A percentile compares a stretch with the other conserved stretches of the same genome.
Conservation (phyloP, 2,888 invertebrate species). For the Nectonema munidae region DNA sequence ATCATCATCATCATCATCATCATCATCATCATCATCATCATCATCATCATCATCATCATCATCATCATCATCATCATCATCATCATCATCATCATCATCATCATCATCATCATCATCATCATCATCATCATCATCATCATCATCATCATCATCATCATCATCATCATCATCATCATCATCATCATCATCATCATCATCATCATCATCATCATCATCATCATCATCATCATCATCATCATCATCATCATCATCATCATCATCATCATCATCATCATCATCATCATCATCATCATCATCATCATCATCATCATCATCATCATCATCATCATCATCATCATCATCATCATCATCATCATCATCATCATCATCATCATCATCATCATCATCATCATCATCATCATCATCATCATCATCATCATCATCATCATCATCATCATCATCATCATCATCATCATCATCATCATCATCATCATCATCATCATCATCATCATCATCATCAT, state of each 20-base stretch:
- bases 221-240: constrained; percentile 17
- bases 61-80: constrained; percentile 12
- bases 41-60: constrained; percentile 16
- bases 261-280: constrained; percentile 13
- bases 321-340: constrained; percentile 15
- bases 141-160: too few relatives aligned
- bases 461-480: constrained; percentile 16
- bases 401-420: constrained; percentile 17
- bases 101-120: constrained; percentile 19
- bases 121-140: constrained; percentile 17
- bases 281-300: constrained; percentile 11
- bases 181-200: constrained; percentile 16
- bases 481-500: constrained; percentile 16
- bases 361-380: constrained; percentile 17
- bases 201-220: constrained; percentile 16
- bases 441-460: constrained; percentile 16
- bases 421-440: constrained; percentile 17
- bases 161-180: constrained; percentile 16
- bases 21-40: constrained; percentile 16
- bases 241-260: constrained; percentile 17
- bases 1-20: constrained; percentile 2
- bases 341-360: constrained; percentile 15
- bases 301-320: constrained; percentile 16
- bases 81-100: constrained; percentile 18
- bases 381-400: constrained; percentile 17